phyloP scores from a whole-genome alignment of 1,140 invertebrate species.

The Papilio glaucus region DNA sequence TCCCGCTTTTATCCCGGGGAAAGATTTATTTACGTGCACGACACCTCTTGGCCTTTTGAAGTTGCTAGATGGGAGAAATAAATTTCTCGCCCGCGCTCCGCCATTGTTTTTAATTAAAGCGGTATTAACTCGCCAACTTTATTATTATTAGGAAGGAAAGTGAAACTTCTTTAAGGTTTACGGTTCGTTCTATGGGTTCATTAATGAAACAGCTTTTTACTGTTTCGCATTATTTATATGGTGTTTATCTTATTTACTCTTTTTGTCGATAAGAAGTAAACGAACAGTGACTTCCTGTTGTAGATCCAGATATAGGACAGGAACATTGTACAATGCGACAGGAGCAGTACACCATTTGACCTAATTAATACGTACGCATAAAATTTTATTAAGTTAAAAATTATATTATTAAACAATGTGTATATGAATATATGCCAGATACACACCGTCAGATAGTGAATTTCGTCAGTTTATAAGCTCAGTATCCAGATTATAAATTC shows the following conservation, averaged over 20 bases:
- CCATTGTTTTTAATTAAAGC: constrained; percentile 76
- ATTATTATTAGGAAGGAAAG: constrained; percentile 53
- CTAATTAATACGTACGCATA: too few relatives aligned
- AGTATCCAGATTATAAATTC: too few relatives aligned
- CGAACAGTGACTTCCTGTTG: too few relatives aligned
- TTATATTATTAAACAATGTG: too few relatives aligned
- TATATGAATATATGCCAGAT: too few relatives aligned
- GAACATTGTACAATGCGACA: too few relatives aligned
- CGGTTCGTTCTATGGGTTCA: neutral
- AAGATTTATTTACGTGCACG: constrained; percentile 72
- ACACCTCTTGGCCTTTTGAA: constrained; percentile 75
- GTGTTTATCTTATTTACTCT: neutral
- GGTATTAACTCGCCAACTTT: constrained; percentile 59
- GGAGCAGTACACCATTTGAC: too few relatives aligned
- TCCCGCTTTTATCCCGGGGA: constrained; percentile 63
- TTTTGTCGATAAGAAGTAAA: too few relatives aligned
- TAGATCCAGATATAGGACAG: too few relatives aligned
- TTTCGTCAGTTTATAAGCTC: too few relatives aligned
- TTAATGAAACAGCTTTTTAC: constrained; percentile 22
- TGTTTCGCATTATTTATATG: neutral
- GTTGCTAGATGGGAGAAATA: constrained; percentile 70
- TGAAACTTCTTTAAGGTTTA: constrained; percentile 39
- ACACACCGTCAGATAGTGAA: too few relatives aligned
- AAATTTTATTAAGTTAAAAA: too few relatives aligned
- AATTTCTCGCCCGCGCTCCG: constrained; percentile 59